Base-by-base conservation (phyloP, 2,888 invertebrate genomes). In the Neoscelio sp. region DNA sequence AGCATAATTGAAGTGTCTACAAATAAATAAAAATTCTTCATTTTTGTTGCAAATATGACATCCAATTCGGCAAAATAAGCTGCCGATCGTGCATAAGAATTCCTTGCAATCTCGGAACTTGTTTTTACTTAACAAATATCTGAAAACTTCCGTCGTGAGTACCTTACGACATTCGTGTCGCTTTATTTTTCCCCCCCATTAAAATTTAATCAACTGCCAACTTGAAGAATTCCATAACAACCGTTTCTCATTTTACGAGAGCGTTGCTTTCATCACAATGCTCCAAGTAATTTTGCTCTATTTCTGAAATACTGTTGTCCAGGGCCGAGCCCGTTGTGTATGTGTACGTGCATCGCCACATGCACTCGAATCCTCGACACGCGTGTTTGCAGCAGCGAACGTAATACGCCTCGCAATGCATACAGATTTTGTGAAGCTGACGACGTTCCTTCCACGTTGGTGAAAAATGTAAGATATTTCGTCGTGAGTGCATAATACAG, bases 391-490 rank as follows among this genome's bases (percentile, higher is more conserved):
- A 6, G 13, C 64, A n/a, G 65, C 33, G 48, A 38, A 40, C 67
- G 52, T 62, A 75, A 75, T 68, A 26, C 5, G 60, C 28, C 50
- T 54, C 20, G 62, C 68, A 64, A 64, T 54, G 67, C 62, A 70
- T 76, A 40, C 71, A 60, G 28, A 56, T 56, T 56, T 56, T 15
- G 18, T 26, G 40, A 50, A 35, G 7, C 54, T 40, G 71, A 60
- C 58, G 23, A 65, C 48, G 78, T 40, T 67, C 40, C 30, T 77
- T 56, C 77, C 46, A 58, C 17, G 56, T 60, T 54, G 38, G 23
- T 71, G 60, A 71, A 77, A 71, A 77, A 75, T 75, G 52, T 54
- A 67, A 67, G 75, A 75, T 75, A 75, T 70, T 68, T 42, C 28
- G 18, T 20, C 50, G 56, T 18, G 33, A 52, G 64, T 70, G 50